phyloP scores from a whole-genome alignment of 2,888 invertebrate species.

The Dryocosmus kuriphilus region DNA sequence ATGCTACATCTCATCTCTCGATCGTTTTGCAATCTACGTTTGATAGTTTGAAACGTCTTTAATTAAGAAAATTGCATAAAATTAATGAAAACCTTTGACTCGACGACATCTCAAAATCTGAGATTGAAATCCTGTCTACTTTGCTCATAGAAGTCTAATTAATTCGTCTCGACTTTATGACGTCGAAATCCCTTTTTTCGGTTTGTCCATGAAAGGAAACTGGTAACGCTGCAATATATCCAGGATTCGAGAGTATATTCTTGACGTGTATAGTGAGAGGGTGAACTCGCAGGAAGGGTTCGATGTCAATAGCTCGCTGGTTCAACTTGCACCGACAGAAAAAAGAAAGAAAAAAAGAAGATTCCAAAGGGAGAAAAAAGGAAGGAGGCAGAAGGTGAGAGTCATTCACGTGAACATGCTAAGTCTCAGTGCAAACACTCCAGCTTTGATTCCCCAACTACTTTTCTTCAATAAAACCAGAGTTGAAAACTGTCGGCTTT shows the following conservation, averaged over 20 bases:
- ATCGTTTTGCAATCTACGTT: not conserved
- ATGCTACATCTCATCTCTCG: constrained; percentile 5
- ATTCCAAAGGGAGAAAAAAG: constrained; percentile 4
- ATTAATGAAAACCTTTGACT: constrained; percentile 10
- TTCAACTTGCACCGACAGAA: not conserved
- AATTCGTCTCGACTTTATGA: constrained; percentile 15
- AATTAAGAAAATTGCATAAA: constrained; percentile 20
- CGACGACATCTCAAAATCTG: constrained; percentile 1
- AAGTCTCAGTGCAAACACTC: constrained; percentile 38
- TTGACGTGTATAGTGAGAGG: not conserved
- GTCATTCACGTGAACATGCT: constrained; percentile 33
- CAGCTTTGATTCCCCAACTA: constrained; percentile 27
- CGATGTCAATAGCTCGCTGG: constrained; percentile 8
- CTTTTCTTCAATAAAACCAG: constrained; percentile 17
- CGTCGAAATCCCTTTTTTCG: not conserved
- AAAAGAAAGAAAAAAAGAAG: constrained; percentile 5
- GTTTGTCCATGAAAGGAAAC: not conserved
- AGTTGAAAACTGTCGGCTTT: constrained; percentile 32
- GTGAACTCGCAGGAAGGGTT: constrained; percentile 15
- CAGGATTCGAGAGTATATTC: constrained; percentile 6
- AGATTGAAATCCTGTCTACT: constrained; percentile 6
- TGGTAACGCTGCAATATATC: constrained; percentile 27
- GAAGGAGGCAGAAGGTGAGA: constrained; percentile 25
- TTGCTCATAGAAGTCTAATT: constrained; percentile 12
- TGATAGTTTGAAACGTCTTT: not conserved